Percentiles rank a stretch among this genome's conserved stretches.
These are phyloP conservation scores for Zygogramma bicolorata DNA, from an alignment of 2,888 invertebrate genomes.

Conservation along the genomic window DNA sequence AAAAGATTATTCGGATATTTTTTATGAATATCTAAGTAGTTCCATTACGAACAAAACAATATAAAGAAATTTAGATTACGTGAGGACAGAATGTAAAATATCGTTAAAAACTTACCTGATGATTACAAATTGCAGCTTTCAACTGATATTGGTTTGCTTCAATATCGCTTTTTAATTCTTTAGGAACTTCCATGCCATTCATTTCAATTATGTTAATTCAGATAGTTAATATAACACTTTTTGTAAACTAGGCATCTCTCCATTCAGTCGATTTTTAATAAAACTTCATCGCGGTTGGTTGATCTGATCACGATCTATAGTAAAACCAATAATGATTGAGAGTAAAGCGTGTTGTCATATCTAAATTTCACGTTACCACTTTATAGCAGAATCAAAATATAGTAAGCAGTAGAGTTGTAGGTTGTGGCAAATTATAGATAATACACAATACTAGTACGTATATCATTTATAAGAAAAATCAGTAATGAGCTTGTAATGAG, in stretches of 20 bases:
- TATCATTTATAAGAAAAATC: no score
- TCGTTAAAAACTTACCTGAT: slow-evolving; percentile 63
- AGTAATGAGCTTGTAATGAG: no score
- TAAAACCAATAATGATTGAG: no score
- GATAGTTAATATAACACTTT: background rate
- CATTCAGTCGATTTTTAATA: background rate
- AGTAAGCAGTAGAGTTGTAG: no score
- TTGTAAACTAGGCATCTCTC: background rate
- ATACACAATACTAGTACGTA: no score
- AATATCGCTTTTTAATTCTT: slow-evolving; percentile 62
- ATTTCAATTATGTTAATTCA: slow-evolving; percentile 39
- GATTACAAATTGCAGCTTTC: slow-evolving; percentile 65
- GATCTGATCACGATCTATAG: slow-evolving; percentile 8
- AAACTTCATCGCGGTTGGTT: slow-evolving; percentile 9
- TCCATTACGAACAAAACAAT: background rate
- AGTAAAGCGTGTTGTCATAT: no score
- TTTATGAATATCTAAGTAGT: background rate
- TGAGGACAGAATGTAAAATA: slow-evolving; percentile 43
- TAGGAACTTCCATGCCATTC: slow-evolving; percentile 63
- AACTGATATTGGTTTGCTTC: slow-evolving; percentile 63
- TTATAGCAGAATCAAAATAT: no score
- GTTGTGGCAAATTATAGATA: no score
- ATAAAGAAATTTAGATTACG: slow-evolving; percentile 34
- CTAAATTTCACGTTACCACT: no score
- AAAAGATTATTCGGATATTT: background rate